These are phyloP conservation scores for Drosophila merina DNA, from an alignment of 2,888 invertebrate species.

Conservation along the genomic window DNA sequence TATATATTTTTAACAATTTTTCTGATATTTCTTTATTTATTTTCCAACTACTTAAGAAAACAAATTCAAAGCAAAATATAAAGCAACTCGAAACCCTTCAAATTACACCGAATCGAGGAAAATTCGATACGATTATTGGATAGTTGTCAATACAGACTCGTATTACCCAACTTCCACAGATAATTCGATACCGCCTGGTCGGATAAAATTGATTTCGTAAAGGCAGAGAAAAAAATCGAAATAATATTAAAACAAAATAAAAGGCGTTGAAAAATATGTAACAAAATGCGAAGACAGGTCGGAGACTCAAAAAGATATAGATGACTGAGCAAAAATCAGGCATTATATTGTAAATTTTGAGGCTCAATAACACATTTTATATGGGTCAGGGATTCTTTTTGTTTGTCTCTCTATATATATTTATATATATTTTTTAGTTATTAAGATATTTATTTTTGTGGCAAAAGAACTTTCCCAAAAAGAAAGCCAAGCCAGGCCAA, in stretches of 20 bases:
- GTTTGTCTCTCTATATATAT: not conserved
- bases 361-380: not conserved
- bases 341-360: too few relatives aligned
- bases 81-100: not conserved
- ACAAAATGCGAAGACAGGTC: slow-evolving; percentile 37
- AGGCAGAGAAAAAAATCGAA: slow-evolving; percentile 35
- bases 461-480: slow-evolving; percentile 55
- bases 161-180: slow-evolving; percentile 35
- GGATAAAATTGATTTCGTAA: slow-evolving; percentile 65
- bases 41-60: too few relatives aligned
- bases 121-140: slow-evolving; percentile 15
- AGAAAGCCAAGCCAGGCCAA: slow-evolving; percentile 41
- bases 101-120: not conserved
- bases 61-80: not conserved
- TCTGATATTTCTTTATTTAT: too few relatives aligned
- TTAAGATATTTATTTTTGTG: not conserved
- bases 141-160: slow-evolving; percentile 11
- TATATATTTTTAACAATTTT: too few relatives aligned
- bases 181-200: slow-evolving; percentile 28
- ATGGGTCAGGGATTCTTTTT: slow-evolving; percentile 24
- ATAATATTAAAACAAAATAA: not conserved
- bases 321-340: slow-evolving; percentile 36
- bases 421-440: not conserved
- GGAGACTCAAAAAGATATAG: not conserved
- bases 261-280: slow-evolving; percentile 19